These are phyloP conservation scores for Scelioninae gen. 1 DNA, from an alignment of 2,888 invertebrate genomes.

Conservation along the genomic window DNA sequence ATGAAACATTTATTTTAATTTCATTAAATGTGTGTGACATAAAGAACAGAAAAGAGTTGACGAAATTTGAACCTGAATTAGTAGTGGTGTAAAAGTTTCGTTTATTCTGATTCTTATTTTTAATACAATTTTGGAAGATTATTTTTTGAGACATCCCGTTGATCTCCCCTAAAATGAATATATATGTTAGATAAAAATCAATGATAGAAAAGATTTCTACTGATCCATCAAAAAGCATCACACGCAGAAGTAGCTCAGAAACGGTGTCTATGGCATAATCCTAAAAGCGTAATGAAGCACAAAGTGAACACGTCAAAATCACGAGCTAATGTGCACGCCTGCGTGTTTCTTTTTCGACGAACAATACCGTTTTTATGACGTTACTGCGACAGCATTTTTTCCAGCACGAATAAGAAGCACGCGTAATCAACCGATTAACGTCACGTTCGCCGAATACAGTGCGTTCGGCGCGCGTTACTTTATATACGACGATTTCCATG, in stretches of 20 bases:
- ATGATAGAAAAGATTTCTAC: conserved; percentile 9
- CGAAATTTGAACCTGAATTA: neutral
- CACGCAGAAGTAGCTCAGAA: conserved; percentile 54
- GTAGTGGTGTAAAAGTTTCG: neutral
- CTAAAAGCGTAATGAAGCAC: conserved; percentile 63
- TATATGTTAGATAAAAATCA: conserved; percentile 3
- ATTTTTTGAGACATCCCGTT: no score
- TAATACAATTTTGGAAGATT: no score
- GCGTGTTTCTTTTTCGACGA: conserved; percentile 35
- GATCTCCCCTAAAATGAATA: no score
- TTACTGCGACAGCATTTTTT: conserved; percentile 34
- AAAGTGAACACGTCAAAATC: conserved; percentile 68
- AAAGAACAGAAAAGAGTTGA: no score
- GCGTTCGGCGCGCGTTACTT: conserved; percentile 65
- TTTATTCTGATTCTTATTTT: neutral
- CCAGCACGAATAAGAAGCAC: conserved; percentile 47
- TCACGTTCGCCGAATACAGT: conserved; percentile 61
- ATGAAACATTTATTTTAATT: neutral
- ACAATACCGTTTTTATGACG: conserved; percentile 45
- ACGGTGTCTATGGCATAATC: conserved; percentile 53
- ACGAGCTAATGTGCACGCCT: conserved; percentile 40
- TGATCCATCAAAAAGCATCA: conserved; percentile 67
- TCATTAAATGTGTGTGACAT: no score
- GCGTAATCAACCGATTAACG: conserved; percentile 62
- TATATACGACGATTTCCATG: conserved; percentile 66